These are phyloP conservation scores for Myotis myotis DNA, from an alignment of 2,797 vertebrate species.

Conservation along the genomic window DNA sequence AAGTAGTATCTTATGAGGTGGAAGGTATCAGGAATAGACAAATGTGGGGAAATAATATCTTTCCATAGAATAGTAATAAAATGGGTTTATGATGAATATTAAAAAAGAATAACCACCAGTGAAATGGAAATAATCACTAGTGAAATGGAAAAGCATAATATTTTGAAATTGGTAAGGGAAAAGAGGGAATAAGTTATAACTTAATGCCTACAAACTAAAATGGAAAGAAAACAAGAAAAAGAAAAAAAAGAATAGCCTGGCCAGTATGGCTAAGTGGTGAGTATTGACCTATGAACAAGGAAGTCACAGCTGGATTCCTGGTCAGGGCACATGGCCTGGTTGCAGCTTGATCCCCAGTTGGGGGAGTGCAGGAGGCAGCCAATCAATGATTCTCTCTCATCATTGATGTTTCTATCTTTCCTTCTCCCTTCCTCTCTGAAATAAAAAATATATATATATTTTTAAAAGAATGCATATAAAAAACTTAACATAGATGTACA, in stretches of 20 bases:
- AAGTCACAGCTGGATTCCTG: no score
- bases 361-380: no score
- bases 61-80: background rate
- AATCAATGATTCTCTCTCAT: no score
- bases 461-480: background rate
- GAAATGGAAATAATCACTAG: background rate
- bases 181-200: background rate
- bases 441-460: no score
- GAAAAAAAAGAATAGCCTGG: no score
- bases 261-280: no score
- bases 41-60: background rate
- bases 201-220: background rate
- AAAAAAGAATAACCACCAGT: background rate
- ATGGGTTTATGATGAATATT: background rate
- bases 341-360: no score
- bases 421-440: no score
- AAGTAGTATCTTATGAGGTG: background rate
- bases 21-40: background rate
- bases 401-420: no score
- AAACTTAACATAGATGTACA: background rate
- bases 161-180: slow-evolving; percentile 8
- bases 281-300: no score
- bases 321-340: no score
- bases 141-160: background rate
- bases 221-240: background rate